Percentiles rank a stretch among this genome's conserved stretches.
Conservation (phyloP, 2,797 vertebrate species). For the Pseudocheirus occidentalis region DNA sequence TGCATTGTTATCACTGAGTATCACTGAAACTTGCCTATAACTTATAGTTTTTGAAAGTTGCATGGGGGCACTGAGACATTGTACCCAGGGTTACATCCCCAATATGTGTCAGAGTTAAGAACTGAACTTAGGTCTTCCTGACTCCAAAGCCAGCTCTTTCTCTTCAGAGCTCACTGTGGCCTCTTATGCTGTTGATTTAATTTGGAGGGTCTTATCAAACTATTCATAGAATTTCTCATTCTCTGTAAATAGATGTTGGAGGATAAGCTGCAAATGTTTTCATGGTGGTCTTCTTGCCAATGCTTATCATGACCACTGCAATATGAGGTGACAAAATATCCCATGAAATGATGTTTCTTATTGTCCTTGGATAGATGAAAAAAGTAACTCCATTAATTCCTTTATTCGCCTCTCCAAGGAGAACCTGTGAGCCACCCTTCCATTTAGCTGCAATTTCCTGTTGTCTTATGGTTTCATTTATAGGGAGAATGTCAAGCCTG, state of each 20-base stretch:
- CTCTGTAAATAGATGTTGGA: background rate
- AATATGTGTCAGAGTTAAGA: background rate
- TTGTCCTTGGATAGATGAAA: background rate
- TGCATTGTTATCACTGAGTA: background rate
- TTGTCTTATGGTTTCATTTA: slow-evolving; percentile 2
- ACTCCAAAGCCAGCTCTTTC: background rate
- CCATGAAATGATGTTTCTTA: background rate
- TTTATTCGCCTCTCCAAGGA: background rate
- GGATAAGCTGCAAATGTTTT: background rate
- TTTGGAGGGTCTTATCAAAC: background rate
- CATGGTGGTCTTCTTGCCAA: background rate
- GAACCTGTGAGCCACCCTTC: background rate
- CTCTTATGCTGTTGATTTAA: background rate
- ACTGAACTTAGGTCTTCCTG: background rate
- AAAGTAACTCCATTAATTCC: background rate
- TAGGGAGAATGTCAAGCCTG: background rate
- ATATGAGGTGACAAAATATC: background rate
- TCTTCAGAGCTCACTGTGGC: background rate
- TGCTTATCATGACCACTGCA: background rate
- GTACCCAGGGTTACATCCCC: background rate
- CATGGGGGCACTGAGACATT: background rate
- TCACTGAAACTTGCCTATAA: background rate
- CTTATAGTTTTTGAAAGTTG: background rate
- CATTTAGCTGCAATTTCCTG: slow-evolving; percentile 6
- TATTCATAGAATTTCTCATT: slow-evolving; percentile 2